Evolutionary conservation across 1,140 invertebrate genomes (phyloP), one percentile per base, ranked within the genome.

Genomic region (Notospermus geniculatus): DNA sequence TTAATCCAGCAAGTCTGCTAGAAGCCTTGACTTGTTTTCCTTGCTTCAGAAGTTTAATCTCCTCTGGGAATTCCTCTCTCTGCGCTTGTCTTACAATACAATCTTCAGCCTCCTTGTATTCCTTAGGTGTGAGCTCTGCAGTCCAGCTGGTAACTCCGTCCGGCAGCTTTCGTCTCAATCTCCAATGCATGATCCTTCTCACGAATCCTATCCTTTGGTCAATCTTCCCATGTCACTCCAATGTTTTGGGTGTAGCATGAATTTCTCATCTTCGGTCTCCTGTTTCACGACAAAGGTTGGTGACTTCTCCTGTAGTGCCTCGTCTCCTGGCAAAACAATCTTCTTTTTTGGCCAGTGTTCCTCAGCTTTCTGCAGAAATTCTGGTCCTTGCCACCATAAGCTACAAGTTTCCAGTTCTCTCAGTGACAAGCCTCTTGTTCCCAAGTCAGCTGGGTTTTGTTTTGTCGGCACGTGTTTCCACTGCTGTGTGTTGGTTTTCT

Each of bases 391-490:
- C 7, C 58, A 28, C 61, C 61, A 66, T 22, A 36, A 15, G 32
- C 1, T 43, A 23, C 19, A 59, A 36, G 30, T 7, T 15, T 50
- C 9, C 30, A 67, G 27, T 27, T 60, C 22, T n/a, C 5, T 11
- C 9, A 45, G 39, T 13, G 23, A 29, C 25, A 52, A 23, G n/a
- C 19, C 27, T 28, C 66, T 30, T 23, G 63, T 62, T 15, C 46
- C 61, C 15, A 59, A 23, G 30, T 70, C 69, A 23, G 66, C 66
- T 39, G 64, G 64, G 54, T 66, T 70, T 11, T 52, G 43, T 9
- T 63, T 52, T 29, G 63, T 32, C 13, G 28, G 54, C 23, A 68
- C 36, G 29, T 67, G 62, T 1, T 23, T 25, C 65, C 66, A 63
- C 41, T 68, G 68, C 15, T 54, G 2, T 55, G 59, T 59, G 19